phyloP scores from a whole-genome alignment of 1,140 invertebrate genomes.

The Heliconius hewitsoni region DNA sequence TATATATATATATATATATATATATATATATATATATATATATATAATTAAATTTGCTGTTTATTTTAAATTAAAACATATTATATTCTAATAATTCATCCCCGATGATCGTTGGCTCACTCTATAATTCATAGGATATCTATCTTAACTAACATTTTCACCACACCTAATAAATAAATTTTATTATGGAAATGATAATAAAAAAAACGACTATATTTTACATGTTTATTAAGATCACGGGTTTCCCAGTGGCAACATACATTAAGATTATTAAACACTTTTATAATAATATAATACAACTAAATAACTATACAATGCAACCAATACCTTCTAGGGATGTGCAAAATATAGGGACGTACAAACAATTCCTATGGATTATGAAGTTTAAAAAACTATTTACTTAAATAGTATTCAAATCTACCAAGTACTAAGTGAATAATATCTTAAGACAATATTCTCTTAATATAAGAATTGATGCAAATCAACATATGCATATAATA shows the following conservation, averaged over 20 bases:
- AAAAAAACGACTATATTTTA: neutral
- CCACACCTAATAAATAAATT: neutral
- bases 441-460: neutral
- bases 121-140: no score
- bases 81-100: no score
- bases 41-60: no score
- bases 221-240: neutral
- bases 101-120: no score
- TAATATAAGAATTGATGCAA: neutral
- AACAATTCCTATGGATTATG: slow-evolving; percentile 2
- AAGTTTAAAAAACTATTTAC: neutral
- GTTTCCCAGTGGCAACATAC: slow-evolving; percentile 21
- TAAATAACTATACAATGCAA: slow-evolving; percentile 25
- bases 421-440: slow-evolving; percentile 1
- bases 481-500: neutral
- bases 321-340: slow-evolving; percentile 11
- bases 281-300: slow-evolving; percentile 15
- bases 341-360: neutral
- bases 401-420: neutral
- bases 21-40: no score
- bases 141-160: no score
- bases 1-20: no score
- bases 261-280: slow-evolving; percentile 22
- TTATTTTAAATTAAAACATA: no score
- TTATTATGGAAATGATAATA: neutral